These are phyloP conservation scores for Platysteira castanea DNA, from an alignment of 2,113 vertebrate genomes.

Conservation along the genomic window DNA sequence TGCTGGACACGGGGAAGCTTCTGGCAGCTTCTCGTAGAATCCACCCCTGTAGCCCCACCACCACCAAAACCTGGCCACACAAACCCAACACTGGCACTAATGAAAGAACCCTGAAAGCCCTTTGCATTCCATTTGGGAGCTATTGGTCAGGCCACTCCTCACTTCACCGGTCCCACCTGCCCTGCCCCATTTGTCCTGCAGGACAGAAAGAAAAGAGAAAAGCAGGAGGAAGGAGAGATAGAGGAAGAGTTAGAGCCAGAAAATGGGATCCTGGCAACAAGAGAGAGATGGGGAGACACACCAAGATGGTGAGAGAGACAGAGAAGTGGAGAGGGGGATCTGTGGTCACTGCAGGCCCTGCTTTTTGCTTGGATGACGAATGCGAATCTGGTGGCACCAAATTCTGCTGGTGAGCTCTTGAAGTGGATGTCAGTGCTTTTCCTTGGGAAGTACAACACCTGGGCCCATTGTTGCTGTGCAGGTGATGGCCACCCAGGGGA, in stretches of 20 bases:
- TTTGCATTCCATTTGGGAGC: background rate
- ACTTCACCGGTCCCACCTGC: background rate
- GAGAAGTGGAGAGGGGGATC: background rate
- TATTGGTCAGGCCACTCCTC: background rate
- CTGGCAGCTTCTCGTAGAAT: background rate
- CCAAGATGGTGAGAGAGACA: background rate
- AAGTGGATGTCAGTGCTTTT: background rate
- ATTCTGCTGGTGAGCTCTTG: background rate
- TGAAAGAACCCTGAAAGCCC: background rate
- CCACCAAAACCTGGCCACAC: background rate
- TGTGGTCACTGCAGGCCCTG: background rate
- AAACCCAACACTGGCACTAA: background rate
- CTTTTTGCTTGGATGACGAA: background rate
- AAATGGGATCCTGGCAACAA: background rate
- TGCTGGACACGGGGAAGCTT: background rate
- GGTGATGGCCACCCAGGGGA: accelerated
- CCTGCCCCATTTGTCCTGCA: background rate
- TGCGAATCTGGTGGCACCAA: background rate
- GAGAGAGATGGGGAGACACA: background rate
- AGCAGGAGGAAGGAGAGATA: background rate
- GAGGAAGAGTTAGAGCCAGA: background rate
- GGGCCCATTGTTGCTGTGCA: background rate
- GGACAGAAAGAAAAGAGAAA: background rate
- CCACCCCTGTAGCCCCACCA: accelerated
- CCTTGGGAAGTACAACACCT: background rate